Evolutionary conservation across 2,888 invertebrate genomes (phyloP).

Genomic region (Caenorhabditis becei): DNA sequence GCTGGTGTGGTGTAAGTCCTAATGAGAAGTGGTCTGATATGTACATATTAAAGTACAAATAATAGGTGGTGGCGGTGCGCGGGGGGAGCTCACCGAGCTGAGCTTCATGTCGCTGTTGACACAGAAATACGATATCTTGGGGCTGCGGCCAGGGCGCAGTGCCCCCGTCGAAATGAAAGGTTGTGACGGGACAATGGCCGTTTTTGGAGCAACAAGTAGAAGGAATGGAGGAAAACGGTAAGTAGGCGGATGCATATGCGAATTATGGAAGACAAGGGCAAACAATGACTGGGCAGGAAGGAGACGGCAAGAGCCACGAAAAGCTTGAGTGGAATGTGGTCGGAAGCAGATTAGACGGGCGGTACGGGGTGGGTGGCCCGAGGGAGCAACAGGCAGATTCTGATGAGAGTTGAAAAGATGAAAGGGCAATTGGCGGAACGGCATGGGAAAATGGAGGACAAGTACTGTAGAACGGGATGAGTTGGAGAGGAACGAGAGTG

Average conservation of each 20-base stretch:
- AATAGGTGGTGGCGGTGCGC: conserved; percentile 45
- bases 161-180: conserved; percentile 31
- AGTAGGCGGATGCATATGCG: conserved; percentile 38
- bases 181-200: conserved; percentile 18
- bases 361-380: neutral
- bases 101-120: conserved; percentile 59
- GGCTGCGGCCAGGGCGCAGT: conserved; percentile 28
- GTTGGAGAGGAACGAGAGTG: conserved; percentile 4
- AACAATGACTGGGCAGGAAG: conserved; percentile 53
- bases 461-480: neutral
- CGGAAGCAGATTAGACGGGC: conserved; percentile 54
- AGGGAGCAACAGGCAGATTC: conserved; percentile 8
- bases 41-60: conserved; percentile 62
- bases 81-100: conserved; percentile 51
- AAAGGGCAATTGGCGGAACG: neutral
- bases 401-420: conserved; percentile 14
- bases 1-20: conserved; percentile 54
- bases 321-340: conserved; percentile 58
- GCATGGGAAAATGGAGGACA: conserved; percentile 20
- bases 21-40: conserved; percentile 64
- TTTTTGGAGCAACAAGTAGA: conserved; percentile 18
- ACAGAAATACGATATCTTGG: conserved; percentile 58
- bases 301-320: conserved; percentile 1
- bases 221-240: conserved; percentile 15
- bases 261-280: conserved; percentile 43